Base-by-base conservation (phyloP, 1,140 invertebrate species). In the Cyrtorhinus lividipennis region DNA sequence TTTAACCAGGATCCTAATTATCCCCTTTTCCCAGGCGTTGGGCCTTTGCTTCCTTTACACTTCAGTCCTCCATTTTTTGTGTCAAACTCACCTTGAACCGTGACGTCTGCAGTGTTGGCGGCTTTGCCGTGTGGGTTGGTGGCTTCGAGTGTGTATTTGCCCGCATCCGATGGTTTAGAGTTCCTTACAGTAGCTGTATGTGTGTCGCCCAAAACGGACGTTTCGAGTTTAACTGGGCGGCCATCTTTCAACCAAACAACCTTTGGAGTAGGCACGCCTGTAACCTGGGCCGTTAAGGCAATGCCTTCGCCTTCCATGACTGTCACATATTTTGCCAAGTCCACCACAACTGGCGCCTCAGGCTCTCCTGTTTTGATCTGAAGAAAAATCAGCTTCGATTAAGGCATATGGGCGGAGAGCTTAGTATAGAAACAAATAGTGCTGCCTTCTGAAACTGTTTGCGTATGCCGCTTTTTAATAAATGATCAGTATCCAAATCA, bases 31-130 rank as follows among this genome's bases (percentile, higher is more conserved):
- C n/a, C n/a, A n/a, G n/a, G n/a, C n/a, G n/a, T n/a, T n/a, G n/a
- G n/a, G n/a, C n/a, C n/a, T n/a, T n/a, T n/a, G n/a, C n/a, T n/a
- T n/a, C n/a, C n/a, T n/a, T n/a, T n/a, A n/a, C n/a, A n/a, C n/a
- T n/a, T n/a, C n/a, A n/a, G n/a, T n/a, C n/a, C n/a, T n/a, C n/a
- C n/a, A n/a, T n/a, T n/a, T n/a, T n/a, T n/a, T n/a, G n/a, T n/a
- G n/a, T n/a, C n/a, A n/a, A n/a, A n/a, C n/a, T n/a, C n/a, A 89
- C 88, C 84, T 84, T 90, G 86, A 67, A 94, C 85, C 12, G 81
- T 87, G 0, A 93, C 75, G 62, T 80, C 79, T 25, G 86, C 85
- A 56, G 78, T 81, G 3, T 88, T 89, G 77, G 87, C 82, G 5
- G 83, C 81, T 61, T 78, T 80, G 59, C 90, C 91, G 69, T 85